A percentile compares a stretch with the other conserved stretches of the same genome.
Conservation (phyloP, 1,140 invertebrate genomes). For the Neodiprion virginianus region DNA sequence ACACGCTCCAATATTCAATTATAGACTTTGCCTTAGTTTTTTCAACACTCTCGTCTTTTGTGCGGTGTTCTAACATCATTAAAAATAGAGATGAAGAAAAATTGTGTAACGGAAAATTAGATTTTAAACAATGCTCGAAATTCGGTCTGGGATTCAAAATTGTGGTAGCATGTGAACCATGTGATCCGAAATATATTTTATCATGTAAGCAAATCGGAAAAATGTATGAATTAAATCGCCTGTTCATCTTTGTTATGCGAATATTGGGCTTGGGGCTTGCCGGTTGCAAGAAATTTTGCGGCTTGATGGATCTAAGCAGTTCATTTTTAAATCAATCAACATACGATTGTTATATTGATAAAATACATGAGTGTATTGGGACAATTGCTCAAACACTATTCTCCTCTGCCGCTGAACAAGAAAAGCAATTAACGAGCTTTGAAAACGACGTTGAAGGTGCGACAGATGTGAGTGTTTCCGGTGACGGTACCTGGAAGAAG, state of each 20-base stretch:
- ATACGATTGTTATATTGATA: constrained; percentile 25
- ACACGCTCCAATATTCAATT: constrained; percentile 33
- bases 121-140: constrained; percentile 24
- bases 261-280: constrained; percentile 38
- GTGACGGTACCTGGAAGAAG: constrained; percentile 31
- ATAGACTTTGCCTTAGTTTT: constrained; percentile 33
- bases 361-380: constrained; percentile 24
- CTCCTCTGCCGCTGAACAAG: constrained; percentile 20
- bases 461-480: constrained; percentile 15
- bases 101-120: too few relatives aligned
- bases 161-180: constrained; percentile 33
- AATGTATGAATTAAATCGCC: constrained; percentile 37
- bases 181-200: constrained; percentile 35
- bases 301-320: constrained; percentile 36
- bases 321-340: constrained; percentile 23
- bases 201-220: constrained; percentile 36
- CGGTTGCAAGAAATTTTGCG: constrained; percentile 40
- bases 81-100: too few relatives aligned
- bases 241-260: constrained; percentile 38
- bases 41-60: constrained; percentile 33
- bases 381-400: constrained; percentile 19
- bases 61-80: constrained; percentile 35
- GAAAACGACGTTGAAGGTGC: constrained; percentile 15
- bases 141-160: constrained; percentile 37
- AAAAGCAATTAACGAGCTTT: constrained; percentile 19